Evolutionary conservation across 2,888 invertebrate species (phyloP).

Genomic region (Apantesis nais): DNA sequence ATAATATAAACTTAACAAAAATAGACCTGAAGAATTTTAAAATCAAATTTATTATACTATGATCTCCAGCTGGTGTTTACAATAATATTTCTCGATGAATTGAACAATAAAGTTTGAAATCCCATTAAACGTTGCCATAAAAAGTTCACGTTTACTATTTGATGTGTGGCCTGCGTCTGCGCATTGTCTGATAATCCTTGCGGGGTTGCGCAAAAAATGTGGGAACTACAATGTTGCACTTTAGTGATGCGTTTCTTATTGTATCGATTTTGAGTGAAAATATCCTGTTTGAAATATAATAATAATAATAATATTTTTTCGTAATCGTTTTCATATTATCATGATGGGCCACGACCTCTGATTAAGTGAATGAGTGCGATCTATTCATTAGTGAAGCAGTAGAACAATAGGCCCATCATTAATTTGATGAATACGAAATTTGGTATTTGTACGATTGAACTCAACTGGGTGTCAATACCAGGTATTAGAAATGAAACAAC

Average conservation of each 20-base stretch:
- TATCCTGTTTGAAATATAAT: not conserved
- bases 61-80: constrained; percentile 40
- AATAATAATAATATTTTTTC: no score
- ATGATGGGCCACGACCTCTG: no score
- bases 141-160: constrained; percentile 67
- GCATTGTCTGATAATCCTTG: constrained; percentile 78
- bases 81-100: constrained; percentile 53
- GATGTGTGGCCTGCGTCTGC: constrained; percentile 77
- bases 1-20: constrained; percentile 8
- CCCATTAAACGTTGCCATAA: constrained; percentile 76
- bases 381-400: no score
- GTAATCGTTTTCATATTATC: no score
- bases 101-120: constrained; percentile 69
- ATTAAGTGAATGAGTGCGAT: no score
- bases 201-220: constrained; percentile 74
- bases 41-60: constrained; percentile 33
- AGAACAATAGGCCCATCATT: no score
- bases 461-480: no score
- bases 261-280: constrained; percentile 22
- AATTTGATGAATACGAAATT: no score
- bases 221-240: constrained; percentile 64
- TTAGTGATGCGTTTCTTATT: constrained; percentile 50
- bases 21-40: constrained; percentile 3
- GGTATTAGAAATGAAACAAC: no score
- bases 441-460: no score